Conservation (phyloP, 2,113 vertebrate genomes). For the Hippotragus niger region DNA sequence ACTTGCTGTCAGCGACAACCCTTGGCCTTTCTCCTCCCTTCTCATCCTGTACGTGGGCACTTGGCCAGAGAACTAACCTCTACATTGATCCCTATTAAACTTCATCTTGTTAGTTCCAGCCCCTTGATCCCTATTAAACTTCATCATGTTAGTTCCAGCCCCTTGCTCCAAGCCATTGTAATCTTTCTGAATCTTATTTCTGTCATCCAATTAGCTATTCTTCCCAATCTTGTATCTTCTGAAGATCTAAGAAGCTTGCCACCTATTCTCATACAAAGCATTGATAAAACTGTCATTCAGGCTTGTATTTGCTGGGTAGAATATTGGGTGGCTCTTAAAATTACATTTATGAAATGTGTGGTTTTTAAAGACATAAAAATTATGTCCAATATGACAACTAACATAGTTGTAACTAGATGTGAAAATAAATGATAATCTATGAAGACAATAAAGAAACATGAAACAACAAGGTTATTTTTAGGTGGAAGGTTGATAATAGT, state of each 20-base stretch:
- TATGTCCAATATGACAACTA: background rate
- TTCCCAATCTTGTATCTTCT: background rate
- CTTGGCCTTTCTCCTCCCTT: background rate
- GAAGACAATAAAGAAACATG: slow-evolving; percentile 14
- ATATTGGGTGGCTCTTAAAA: slow-evolving; percentile 13
- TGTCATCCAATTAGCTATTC: background rate
- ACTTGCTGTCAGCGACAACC: slow-evolving; percentile 5
- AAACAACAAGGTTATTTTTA: background rate
- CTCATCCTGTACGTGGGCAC: background rate
- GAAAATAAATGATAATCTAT: background rate
- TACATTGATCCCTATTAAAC: background rate
- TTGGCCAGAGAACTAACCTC: background rate
- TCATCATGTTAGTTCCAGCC: background rate
- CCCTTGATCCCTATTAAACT: background rate
- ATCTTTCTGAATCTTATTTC: slow-evolving; percentile 33
- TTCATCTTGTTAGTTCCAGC: slow-evolving; percentile 1
- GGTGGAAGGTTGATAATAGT: background rate
- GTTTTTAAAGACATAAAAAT: background rate
- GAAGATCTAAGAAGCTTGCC: slow-evolving; percentile 7
- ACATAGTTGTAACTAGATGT: background rate
- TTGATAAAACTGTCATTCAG: background rate
- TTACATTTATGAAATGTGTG: background rate
- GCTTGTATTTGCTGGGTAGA: background rate
- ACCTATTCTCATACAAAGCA: background rate
- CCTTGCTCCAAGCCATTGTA: background rate